phyloP scores from a whole-genome alignment of 2,797 vertebrate species.

The Gymnopithys bicolor region DNA sequence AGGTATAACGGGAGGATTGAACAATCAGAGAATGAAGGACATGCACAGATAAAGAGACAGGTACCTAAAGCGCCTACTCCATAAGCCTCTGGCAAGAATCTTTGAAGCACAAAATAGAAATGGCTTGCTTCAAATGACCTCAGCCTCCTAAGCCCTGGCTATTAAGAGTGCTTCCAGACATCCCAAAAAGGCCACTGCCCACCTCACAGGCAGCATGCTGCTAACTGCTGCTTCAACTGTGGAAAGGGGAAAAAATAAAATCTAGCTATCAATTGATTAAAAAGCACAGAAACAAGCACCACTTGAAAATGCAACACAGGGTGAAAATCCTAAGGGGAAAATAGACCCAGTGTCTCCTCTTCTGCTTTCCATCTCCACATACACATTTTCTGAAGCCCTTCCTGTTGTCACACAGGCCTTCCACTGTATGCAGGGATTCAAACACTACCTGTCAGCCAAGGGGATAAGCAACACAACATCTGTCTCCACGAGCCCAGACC shows the following conservation, averaged over 20 bases:
- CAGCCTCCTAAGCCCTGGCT: neutral
- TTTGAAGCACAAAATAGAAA: neutral
- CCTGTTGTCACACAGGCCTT: neutral
- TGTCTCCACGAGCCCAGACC: fast-evolving
- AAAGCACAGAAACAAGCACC: neutral
- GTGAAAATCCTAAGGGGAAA: neutral
- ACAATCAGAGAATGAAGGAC: neutral
- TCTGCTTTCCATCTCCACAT: neutral
- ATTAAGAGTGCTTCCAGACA: neutral
- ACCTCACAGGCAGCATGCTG: neutral
- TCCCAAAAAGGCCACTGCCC: neutral
- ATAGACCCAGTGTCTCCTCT: neutral
- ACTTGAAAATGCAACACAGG: neutral
- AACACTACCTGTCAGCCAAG: neutral
- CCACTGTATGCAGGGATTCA: fast-evolving
- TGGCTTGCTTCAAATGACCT: neutral
- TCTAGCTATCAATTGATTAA: fast-evolving
- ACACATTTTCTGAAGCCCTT: neutral
- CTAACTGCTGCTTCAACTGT: neutral
- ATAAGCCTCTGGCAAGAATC: neutral
- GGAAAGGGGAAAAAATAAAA: neutral
- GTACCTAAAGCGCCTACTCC: neutral
- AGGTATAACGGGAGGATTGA: neutral
- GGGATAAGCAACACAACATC: neutral
- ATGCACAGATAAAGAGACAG: neutral